Conservation (phyloP, 35 echinoderm and acorn worm genomes). For the Heliocidaris erythrogramma region DNA sequence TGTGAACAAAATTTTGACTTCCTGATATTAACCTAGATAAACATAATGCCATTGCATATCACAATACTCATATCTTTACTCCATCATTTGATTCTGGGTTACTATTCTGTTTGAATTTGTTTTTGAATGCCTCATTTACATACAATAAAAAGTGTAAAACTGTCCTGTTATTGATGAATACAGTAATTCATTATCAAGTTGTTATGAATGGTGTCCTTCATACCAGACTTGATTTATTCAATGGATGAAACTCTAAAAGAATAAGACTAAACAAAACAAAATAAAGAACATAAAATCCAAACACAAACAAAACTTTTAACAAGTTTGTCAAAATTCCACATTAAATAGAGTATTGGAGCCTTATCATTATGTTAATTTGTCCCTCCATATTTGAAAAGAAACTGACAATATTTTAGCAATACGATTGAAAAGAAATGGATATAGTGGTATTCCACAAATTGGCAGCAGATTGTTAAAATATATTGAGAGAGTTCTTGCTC, state of each 20-base stretch:
- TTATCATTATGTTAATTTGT: too few species aligned
- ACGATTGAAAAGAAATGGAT: too few species aligned
- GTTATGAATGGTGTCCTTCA: background rate
- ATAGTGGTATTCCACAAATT: too few species aligned
- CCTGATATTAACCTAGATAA: slow-evolving; percentile 2
- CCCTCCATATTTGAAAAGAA: too few species aligned
- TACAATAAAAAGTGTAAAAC: background rate
- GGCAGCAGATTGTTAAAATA: too few species aligned
- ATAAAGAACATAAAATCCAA: too few species aligned
- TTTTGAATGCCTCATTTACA: slow-evolving; percentile 4
- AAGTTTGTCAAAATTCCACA: too few species aligned
- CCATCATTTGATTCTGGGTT: background rate
- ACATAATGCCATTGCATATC: background rate
- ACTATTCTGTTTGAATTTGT: background rate
- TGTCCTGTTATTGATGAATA: background rate
- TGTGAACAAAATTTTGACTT: background rate
- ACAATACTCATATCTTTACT: background rate
- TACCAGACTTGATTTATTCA: background rate
- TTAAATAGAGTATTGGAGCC: too few species aligned
- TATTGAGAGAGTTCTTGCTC: too few species aligned
- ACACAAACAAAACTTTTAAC: too few species aligned
- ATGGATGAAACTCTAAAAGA: background rate
- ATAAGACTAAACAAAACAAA: too few species aligned
- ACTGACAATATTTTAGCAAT: too few species aligned
- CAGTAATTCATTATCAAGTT: background rate